A percentile compares a stretch with the other conserved stretches of the same genome.
phyloP scores from a whole-genome alignment of 2,113 vertebrate species.

The Microcebus griseorufus region DNA sequence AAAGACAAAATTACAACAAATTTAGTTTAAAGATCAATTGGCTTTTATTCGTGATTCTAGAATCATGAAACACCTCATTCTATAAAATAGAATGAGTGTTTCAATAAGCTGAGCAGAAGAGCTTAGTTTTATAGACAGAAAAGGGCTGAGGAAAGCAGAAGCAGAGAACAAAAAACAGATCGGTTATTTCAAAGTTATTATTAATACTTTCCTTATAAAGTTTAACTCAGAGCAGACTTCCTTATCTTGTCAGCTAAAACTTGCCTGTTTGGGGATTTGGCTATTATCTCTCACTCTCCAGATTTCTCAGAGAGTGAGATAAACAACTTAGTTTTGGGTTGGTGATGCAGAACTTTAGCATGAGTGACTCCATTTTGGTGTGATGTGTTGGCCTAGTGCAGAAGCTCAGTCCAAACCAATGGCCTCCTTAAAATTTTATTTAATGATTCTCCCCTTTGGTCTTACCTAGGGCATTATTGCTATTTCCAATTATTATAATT shows the following conservation, averaged over 20 bases:
- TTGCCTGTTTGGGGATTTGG: not conserved
- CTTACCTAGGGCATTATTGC: not conserved
- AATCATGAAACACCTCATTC: not conserved
- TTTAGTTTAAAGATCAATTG: not conserved
- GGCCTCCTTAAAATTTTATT: no score
- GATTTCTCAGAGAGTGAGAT: not conserved
- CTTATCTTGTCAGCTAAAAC: not conserved
- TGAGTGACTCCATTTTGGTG: not conserved
- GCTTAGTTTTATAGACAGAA: not conserved
- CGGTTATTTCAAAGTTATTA: not conserved
- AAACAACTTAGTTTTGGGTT: not conserved
- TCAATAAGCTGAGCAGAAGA: not conserved
- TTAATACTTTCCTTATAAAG: not conserved
- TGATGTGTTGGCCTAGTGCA: not conserved
- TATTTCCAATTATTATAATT: not conserved
- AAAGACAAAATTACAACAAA: not conserved
- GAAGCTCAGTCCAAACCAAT: no score
- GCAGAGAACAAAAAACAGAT: not conserved
- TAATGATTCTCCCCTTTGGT: no score
- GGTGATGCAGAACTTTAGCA: not conserved
- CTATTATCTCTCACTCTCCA: not conserved
- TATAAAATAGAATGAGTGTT: not conserved
- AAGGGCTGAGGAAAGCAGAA: not conserved
- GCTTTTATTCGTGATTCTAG: not conserved
- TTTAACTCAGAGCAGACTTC: not conserved